Percentiles rank a stretch among this genome's conserved stretches.
Evolutionary conservation across 2,888 invertebrate species (phyloP).

Genomic region (Agriopis aurantiaria): DNA sequence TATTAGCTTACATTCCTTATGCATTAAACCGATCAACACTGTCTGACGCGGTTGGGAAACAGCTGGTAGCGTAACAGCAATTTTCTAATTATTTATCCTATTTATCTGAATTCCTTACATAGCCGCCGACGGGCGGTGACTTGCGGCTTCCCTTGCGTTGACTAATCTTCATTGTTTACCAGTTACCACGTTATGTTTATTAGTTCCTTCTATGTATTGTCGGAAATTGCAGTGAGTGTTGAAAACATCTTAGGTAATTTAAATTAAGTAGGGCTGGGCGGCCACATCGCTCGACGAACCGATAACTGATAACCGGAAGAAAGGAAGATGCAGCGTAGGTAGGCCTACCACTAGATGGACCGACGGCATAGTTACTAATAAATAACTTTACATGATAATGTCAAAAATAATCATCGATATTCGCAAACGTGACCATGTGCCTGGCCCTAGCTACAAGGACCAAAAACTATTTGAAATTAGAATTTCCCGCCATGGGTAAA

Average conservation of each 20-base stretch:
- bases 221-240: slow-evolving; percentile 25
- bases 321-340: no score
- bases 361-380: no score
- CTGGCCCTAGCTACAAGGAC: no score
- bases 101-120: slow-evolving; percentile 45
- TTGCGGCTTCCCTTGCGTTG: slow-evolving; percentile 48
- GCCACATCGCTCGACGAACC: no score
- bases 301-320: no score
- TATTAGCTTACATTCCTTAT: slow-evolving; percentile 9
- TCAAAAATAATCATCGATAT: no score
- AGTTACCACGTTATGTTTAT: slow-evolving; percentile 36
- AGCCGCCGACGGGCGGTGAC: slow-evolving; percentile 24
- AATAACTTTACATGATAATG: no score
- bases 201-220: slow-evolving; percentile 29
- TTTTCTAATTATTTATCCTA: slow-evolving; percentile 43
- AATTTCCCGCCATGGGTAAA: no score
- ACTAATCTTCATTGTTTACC: slow-evolving; percentile 44
- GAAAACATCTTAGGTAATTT: neutral
- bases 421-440: no score
- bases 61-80: slow-evolving; percentile 38
- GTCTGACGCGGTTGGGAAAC: slow-evolving; percentile 33
- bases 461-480: no score
- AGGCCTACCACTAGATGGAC: no score
- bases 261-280: neutral
- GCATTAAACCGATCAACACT: slow-evolving; percentile 18